Base-by-base conservation (phyloP, 1,140 invertebrate genomes). In the Musca domestica region DNA sequence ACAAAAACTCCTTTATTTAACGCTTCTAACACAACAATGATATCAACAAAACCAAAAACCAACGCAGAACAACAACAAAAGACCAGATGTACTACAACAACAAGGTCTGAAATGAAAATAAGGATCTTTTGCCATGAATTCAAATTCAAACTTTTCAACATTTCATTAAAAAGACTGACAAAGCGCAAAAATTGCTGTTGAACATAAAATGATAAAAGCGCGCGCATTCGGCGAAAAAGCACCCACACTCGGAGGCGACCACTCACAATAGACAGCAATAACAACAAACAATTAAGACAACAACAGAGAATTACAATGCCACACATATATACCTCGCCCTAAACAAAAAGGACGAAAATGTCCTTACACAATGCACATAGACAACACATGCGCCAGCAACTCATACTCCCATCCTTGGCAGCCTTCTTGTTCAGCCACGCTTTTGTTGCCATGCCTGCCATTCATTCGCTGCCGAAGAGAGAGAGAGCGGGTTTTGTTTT, bases 1-100 rank as follows among this genome's bases (percentile, higher is more conserved):
- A 56, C 25, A 56, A 9, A 61, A 61, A 61, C 56, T 61, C 56
- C 56, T 61, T 61, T 34, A 61, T 61, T 61, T 61, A 61, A 61
- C 56, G 56, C 56, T 61, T 61, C 17, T 7, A 41, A 41, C 34
- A 41, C 34, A 41, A 41, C 34, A 41, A 41, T 41, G 34, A 41
- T 41, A 41, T 41, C 34, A 41, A 41, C 34, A 41, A 41, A 41
- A 41, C 27, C 27, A 30, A 30, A n/a, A n/a, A n/a, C n/a, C n/a
- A n/a, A 9, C 27, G 27, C 3, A 30, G 3, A 9, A 41, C 34
- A 41, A 41, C 34, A 41, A 41, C 34, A 41, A 41, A 41, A 41
- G 34, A 30, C 27, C 34, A 41, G 34, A 41, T 41, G 34, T 41
- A 41, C 34, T 41, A 41, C 34, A 41, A 41, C 6, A n/a, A n/a